phyloP scores from a whole-genome alignment of 2,113 vertebrate species.

The Ia io region DNA sequence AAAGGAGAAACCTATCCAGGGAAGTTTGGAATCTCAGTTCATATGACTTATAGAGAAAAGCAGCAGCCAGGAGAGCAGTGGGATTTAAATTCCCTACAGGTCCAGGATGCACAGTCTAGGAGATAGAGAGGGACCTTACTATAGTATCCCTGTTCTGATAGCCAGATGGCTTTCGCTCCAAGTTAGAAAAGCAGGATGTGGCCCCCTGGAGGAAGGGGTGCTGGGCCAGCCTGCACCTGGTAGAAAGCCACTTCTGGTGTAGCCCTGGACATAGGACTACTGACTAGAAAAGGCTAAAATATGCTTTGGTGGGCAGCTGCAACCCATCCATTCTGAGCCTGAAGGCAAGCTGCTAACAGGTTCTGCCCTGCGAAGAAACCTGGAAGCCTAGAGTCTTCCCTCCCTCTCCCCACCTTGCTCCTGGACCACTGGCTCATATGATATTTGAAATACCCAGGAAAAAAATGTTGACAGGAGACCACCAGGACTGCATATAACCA shows the following conservation, averaged over 20 bases:
- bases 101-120: fast-evolving
- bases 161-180: neutral
- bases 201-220: neutral
- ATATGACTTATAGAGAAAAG: neutral
- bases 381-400: neutral
- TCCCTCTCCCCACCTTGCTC: neutral
- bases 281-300: neutral
- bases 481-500: no score
- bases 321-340: neutral
- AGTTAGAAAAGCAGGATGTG: neutral
- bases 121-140: neutral
- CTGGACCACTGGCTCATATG: neutral
- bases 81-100: neutral
- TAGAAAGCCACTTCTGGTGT: neutral
- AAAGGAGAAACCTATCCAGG: neutral
- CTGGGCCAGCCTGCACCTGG: neutral
- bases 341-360: neutral
- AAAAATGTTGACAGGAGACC: neutral
- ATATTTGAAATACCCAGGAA: neutral
- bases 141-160: neutral
- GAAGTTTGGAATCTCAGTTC: neutral
- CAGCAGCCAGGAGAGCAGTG: neutral
- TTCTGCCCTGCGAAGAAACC: neutral
- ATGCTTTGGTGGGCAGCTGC: neutral
- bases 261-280: neutral